Conservation (phyloP, 2,113 vertebrate genomes). For the Barnardius zonarius region DNA sequence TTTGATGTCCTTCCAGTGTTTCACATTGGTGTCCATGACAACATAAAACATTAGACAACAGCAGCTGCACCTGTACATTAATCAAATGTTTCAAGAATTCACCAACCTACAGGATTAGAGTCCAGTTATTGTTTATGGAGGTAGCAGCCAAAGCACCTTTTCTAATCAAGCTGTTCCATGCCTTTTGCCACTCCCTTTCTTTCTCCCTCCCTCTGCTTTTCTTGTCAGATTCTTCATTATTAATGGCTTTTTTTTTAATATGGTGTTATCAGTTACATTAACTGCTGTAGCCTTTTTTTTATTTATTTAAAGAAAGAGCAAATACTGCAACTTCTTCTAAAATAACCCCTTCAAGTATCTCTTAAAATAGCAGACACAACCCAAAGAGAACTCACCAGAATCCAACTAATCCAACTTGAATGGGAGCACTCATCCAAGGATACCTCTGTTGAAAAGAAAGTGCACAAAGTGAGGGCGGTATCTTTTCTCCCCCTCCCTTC, state of each 20-base stretch:
- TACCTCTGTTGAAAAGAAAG: conserved; percentile 78
- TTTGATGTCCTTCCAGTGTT: not conserved
- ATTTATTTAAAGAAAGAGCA: not conserved
- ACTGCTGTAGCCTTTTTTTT: not conserved
- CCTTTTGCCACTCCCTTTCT: not conserved
- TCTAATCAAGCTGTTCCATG: not conserved
- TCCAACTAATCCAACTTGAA: conserved; percentile 95
- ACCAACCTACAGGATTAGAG: not conserved
- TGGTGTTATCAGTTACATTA: not conserved
- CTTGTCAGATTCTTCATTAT: not conserved
- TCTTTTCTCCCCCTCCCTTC: not conserved
- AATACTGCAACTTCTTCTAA: not conserved
- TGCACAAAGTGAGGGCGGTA: not conserved
- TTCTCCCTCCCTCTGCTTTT: not conserved
- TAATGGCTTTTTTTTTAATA: not conserved
- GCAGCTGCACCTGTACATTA: not conserved
- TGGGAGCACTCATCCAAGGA: conserved; percentile 98
- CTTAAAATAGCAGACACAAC: not conserved
- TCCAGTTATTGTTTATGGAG: not conserved
- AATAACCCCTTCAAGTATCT: not conserved
- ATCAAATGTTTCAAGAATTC: not conserved
- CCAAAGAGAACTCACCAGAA: conserved; percentile 77
- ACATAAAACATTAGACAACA: not conserved
- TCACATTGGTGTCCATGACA: not conserved
- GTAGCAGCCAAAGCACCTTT: not conserved